Base-by-base conservation (phyloP, 2,888 invertebrate genomes). In the Stenotaenia linearis region DNA sequence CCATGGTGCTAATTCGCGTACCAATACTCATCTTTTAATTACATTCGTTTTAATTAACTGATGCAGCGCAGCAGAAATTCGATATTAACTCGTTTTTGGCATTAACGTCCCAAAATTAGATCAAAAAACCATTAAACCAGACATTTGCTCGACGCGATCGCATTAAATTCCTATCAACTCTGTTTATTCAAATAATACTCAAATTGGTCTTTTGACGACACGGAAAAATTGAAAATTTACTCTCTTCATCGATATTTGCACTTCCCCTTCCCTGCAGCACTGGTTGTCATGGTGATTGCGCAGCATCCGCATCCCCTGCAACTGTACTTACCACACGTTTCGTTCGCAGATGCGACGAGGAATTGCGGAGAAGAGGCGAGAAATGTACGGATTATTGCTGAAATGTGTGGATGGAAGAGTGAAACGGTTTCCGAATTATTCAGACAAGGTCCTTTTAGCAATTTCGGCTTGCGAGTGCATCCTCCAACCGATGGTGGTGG, bases 291-390 rank as follows among this genome's bases (percentile, higher is more conserved):
- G 56, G 23, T 56, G 56, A 56, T 56, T 56, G 56, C 56, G 56
- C 56, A 56, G 56, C 56, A 56, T 56, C 56, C 56, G 56, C 56
- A 56, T 56, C 56, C 56, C 56, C n/a, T 56, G 56, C n/a, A 56
- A 21, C 12, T 2, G 21, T 21, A 56, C 56, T 56, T 56, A 56
- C 56, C 56, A 37, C 56, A 7, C 10, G 56, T 56, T 56, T 7
- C 15, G 37, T 10, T 15, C 9, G 1, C n/a, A 37, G 9, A 37
- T 37, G 37, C 37, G 37, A 12, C 9, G 37, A 37, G 37, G 37
- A 37, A 37, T 37, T 37, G 37, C 37, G 15, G 12, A 37, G 15
- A 37, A 12, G 1, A 37, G 37, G 37, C n/a, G 1, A 37, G 10
- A 15, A 10, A 37, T 37, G 37, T 37, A 5, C 12, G 35, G 3